Base-by-base conservation (phyloP, 2,888 invertebrate species). In the Empis livida region DNA sequence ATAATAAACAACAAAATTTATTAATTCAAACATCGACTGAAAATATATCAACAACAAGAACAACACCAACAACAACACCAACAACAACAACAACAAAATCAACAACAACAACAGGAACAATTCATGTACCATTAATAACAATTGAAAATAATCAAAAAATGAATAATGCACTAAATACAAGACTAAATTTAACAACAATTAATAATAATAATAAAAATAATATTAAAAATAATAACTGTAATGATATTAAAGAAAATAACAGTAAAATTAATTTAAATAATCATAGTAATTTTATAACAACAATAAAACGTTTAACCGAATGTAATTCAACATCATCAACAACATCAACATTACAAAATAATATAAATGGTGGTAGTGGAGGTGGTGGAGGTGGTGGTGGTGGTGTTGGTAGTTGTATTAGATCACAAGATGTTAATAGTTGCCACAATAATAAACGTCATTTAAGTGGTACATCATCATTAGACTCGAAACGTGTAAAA, bases 81-180 rank as follows among this genome's bases (percentile, higher is more conserved):
- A 57, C 65, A 23, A 60, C 64, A 59, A 61, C 62, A 60, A 59
- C 65, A n/a, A n/a, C n/a, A n/a, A n/a, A n/a, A n/a, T n/a, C n/a
- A n/a, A n/a, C n/a, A n/a, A n/a, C n/a, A 56, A 43, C 51, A 43
- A 23, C 50, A 45, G 44, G 48, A 50, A 53, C 53, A 45, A 46
- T 56, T 37, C 55, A 56, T 49, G 53, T 56, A 45, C 56, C 56
- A 47, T 50, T 55, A 45, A 63, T 64, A 54, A 60, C 63, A 48
- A 64, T 67, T 53, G 64, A 65, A 57, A 62, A 56, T 44, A 61
- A 55, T 54, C 62, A 63, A 50, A 60, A 59, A 53, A 55, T 62
- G 51, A 53, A 32, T 42, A 37, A 32, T 37, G 61, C 55, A 46
- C 13, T 42, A 44, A 16, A 49, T 51, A 30, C 53, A 57, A 40